Conservation (phyloP, 2,888 invertebrate species). For the Reticulitermes lucifugus region DNA sequence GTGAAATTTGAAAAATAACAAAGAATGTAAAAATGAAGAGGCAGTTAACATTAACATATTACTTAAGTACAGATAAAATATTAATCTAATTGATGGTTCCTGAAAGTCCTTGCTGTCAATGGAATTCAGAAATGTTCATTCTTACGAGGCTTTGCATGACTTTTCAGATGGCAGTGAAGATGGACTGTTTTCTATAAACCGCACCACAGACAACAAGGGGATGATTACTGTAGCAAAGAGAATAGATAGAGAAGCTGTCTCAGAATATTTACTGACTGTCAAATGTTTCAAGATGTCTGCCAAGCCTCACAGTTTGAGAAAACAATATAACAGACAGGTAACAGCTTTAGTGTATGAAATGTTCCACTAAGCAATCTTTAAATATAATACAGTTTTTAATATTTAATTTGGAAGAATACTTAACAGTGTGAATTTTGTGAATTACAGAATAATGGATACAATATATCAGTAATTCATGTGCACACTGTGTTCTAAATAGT, state of each 20-base stretch:
- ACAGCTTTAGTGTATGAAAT: slow-evolving; percentile 39
- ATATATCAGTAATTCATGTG: background rate
- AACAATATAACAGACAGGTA: slow-evolving; percentile 71
- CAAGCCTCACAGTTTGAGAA: slow-evolving; percentile 60
- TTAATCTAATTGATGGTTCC: no score
- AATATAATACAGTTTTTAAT: background rate
- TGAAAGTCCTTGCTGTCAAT: no score
- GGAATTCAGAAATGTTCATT: no score
- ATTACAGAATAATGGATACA: no score
- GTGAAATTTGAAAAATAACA: no score
- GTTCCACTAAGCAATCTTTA: no score
- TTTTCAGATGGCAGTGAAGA: slow-evolving; percentile 76
- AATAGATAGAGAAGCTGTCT: slow-evolving; percentile 74
- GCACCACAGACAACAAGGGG: slow-evolving; percentile 74
- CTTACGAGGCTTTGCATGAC: background rate
- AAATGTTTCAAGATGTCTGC: slow-evolving; percentile 73
- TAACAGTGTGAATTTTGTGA: no score
- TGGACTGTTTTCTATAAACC: slow-evolving; percentile 71
- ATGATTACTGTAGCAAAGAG: slow-evolving; percentile 71
- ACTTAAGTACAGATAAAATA: no score
- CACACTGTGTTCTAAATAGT: no score
- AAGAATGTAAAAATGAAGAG: no score
- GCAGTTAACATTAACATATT: no score
- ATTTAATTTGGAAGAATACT: no score
- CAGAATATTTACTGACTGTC: slow-evolving; percentile 72